Evolutionary conservation across 2,888 invertebrate genomes (phyloP), one percentile per base, ranked within the genome.

Genomic region (Campopleginae sp.): DNA sequence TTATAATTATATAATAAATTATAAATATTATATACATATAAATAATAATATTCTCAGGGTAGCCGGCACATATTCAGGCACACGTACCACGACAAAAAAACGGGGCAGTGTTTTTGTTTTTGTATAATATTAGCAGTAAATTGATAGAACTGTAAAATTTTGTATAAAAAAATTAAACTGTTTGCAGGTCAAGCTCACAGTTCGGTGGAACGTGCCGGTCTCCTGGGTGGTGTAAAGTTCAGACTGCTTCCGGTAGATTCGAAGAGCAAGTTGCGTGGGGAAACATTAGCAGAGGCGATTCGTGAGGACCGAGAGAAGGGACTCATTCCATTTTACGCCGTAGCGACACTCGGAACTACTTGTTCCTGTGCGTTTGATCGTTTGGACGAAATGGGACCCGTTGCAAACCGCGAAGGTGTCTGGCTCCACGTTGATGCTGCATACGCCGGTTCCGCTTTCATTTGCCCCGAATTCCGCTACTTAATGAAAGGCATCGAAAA

Each of bases 381-480:
- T 77, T 92, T 99, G 54, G 96, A 97, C 48, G 98, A 99, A 94
- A 95, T 99, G 72, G 98, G 98, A 0, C 96, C 96, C n/a, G 96
- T 99, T n/a, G 97, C 98, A 90, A 95, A 95, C 88, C 94, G 94
- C n/a, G 95, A 95, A 85, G 95, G 95, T 78, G 93, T 99, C 2
- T 99, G 99, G 99, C 94, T 98, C 8, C 99, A 99, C 93, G 97
- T 99, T 3, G 99, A 99, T 92, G 99, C 99, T 0, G 99, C 99
- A 0, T 99, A 99, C 93, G 99, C 99, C 0, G 99, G 97, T 10
- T 98, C 98, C 0, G 97, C 99, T 0, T 98, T 99, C 93, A 97
- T 99, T 88, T 99, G 99, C 90, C 99, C 99, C 0, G 99, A 99
- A 94, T 98, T 97, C 94, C 96, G 98, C 61, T 96, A 98, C 91